Base-by-base conservation (phyloP, 2,113 vertebrate species). In the Chamaetylas fuelleborni region DNA sequence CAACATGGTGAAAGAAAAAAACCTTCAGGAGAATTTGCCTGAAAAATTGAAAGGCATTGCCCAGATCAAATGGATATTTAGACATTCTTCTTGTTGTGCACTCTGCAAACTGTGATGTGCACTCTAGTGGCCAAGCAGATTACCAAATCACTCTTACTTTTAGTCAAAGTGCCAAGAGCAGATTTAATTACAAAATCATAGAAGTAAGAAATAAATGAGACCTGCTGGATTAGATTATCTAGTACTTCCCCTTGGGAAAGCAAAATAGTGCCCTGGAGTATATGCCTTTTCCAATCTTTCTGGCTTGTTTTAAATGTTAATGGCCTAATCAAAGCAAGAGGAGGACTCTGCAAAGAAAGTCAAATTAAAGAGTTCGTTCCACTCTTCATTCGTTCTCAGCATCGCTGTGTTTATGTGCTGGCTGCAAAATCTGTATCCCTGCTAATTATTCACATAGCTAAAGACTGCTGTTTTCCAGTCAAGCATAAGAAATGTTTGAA, bases 161-260 rank as follows among this genome's bases (percentile, higher is more conserved):
- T n/a, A 91, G 74, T 96, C 95, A 90, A 70, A 93, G 87, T 94
- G 90, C 87, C 92, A 78, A 66, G 76, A 90, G 81, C 65, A 95
- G 90, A 96, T 96, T 93, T 94, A 95, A 95, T 97, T 96, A 97
- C 72, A 90, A 86, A 95, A 92, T 96, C 86, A 93, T 90, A 95
- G 86, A 93, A 97, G 80, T 86, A 77, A 88, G 88, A 92, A 95
- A 94, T 74, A 92, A 95, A 90, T 83, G 76, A 93, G 90, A 93
- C 82, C 71, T 93, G 72, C 86, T 81, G 76, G 91, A 94, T 97
- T 96, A 96, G 82, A 94, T 96, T 93, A 96, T 67, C 56, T 92
- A 36, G 76, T 62, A 42, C 69, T 36, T 84, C 53, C 79, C 78
- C 28, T 33, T 26, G 57, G 85, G 89, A 86, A 94, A 81, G 53